Evolutionary conservation across 2,888 invertebrate species (phyloP).

Genomic region (Chouioia cunea): DNA sequence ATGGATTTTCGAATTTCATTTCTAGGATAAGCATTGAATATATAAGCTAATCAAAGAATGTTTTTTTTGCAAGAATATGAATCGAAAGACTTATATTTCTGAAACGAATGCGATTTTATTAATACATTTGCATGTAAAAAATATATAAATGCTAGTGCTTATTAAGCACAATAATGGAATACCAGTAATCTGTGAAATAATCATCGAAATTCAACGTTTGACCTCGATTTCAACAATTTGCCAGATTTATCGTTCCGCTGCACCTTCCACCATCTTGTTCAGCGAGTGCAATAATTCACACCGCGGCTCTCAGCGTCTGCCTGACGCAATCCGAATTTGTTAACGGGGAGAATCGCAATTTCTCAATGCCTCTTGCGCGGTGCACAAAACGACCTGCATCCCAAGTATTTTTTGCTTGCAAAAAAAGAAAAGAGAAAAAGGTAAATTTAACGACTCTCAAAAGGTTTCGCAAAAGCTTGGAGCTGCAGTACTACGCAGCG

Average conservation of each 20-base stretch:
- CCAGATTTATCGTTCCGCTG: not conserved
- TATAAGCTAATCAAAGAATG: too few species aligned
- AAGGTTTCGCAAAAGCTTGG: conserved; percentile 3
- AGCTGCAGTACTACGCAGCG: conserved; percentile 29
- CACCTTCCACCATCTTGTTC: not conserved
- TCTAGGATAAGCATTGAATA: too few species aligned
- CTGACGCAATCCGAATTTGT: conserved; percentile 10
- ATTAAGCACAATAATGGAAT: not conserved
- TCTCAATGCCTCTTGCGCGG: conserved; percentile 19
- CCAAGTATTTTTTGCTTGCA: not conserved
- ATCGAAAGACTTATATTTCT: too few species aligned
- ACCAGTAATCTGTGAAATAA: not conserved
- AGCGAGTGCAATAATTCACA: not conserved
- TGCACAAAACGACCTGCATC: conserved; percentile 12
- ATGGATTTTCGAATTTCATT: not conserved
- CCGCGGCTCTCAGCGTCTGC: too few species aligned
- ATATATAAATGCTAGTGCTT: too few species aligned
- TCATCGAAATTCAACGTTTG: conserved; percentile 30
- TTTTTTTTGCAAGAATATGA: too few species aligned
- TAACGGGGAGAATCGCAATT: conserved; percentile 19
- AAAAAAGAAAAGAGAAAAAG: conserved; percentile 1
- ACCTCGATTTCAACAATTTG: conserved; percentile 1
- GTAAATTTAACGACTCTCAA: conserved; percentile 3
- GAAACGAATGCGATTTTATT: too few species aligned
- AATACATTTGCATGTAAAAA: too few species aligned